Conservation (phyloP, 92 coral and sea anemone genomes). For the Porites lobata region DNA sequence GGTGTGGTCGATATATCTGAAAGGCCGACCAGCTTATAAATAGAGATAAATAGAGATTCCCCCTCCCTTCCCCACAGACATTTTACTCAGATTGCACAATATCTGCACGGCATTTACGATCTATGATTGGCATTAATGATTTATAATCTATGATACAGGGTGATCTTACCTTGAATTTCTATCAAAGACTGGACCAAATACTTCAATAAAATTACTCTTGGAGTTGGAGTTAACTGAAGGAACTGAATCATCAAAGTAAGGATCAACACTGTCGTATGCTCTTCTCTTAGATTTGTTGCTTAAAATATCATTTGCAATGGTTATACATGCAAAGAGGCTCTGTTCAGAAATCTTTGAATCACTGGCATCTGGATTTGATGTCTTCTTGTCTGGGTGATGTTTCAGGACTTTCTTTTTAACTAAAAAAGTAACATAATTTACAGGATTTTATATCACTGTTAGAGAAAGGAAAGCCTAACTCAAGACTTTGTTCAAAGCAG, state of each 20-base stretch:
- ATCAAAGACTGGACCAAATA: conserved; percentile 90
- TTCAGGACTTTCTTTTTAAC: conserved; percentile 94
- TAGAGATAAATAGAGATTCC: no score
- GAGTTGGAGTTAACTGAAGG: conserved; percentile 84
- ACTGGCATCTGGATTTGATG: conserved; percentile 33
- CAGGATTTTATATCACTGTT: no score
- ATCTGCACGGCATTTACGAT: no score
- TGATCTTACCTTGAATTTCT: conserved; percentile 82
- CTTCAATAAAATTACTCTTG: conserved; percentile 82
- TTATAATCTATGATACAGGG: neutral
- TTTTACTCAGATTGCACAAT: no score
- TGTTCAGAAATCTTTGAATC: conserved; percentile 57
- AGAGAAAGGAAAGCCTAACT: no score
- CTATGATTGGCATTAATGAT: no score
- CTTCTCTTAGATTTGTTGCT: conserved; percentile 81
- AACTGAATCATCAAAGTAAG: conserved; percentile 86
- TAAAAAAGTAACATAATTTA: conserved; percentile 17
- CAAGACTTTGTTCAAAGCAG: no score
- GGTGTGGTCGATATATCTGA: no score
- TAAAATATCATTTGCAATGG: conserved; percentile 92
- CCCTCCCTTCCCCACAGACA: no score
- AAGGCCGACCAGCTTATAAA: no score
- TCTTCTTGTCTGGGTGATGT: conserved; percentile 96
- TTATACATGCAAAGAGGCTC: conserved; percentile 92
- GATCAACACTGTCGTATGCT: conserved; percentile 95